phyloP scores from a whole-genome alignment of 1,140 invertebrate genomes.

The Scaptomyza montana region DNA sequence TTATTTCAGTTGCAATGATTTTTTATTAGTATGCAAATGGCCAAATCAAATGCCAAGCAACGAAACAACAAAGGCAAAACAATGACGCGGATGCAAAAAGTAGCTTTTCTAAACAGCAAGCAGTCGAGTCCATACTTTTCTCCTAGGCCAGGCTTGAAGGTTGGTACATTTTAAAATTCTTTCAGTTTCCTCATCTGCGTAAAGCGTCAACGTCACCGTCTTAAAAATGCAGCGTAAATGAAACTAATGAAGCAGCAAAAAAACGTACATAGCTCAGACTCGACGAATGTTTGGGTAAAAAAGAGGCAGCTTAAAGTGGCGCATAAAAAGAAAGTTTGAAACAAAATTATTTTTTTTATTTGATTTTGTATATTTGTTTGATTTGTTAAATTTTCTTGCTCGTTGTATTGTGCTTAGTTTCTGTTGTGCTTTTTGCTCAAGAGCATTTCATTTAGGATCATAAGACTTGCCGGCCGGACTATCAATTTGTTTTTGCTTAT shows the following conservation, averaged over 20 bases:
- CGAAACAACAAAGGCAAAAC: conserved; percentile 8
- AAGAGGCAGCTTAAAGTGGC: conserved; percentile 72
- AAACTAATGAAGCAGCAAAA: conserved; percentile 74
- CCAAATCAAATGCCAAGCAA: conserved; percentile 4
- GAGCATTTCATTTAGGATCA: conserved; percentile 23
- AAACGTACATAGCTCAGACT: conserved; percentile 32
- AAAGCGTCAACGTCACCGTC: conserved; percentile 22
- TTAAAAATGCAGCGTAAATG: conserved; percentile 70
- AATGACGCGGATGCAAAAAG: conserved; percentile 21
- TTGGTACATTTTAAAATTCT: conserved; percentile 18
- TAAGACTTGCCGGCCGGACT: conserved; percentile 23
- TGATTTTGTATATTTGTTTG: conserved; percentile 36
- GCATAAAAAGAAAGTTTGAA: conserved; percentile 76
- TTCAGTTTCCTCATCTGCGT: conserved; percentile 64
- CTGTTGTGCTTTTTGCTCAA: conserved; percentile 7
- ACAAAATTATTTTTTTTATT: conserved; percentile 46
- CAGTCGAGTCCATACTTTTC: conserved; percentile 30
- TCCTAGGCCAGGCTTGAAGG: conserved; percentile 22
- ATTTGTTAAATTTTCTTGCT: conserved; percentile 3
- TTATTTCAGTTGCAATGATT: conserved; percentile 41
- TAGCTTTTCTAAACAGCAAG: background rate
- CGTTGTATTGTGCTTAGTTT: background rate
- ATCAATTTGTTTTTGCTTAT: conserved; percentile 6
- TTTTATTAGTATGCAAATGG: conserved; percentile 75
- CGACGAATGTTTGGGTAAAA: conserved; percentile 62